Evolutionary conservation across 2,888 invertebrate genomes (phyloP), one percentile per base, ranked within the genome.

Genomic region (Psylliodes chrysocephalus): DNA sequence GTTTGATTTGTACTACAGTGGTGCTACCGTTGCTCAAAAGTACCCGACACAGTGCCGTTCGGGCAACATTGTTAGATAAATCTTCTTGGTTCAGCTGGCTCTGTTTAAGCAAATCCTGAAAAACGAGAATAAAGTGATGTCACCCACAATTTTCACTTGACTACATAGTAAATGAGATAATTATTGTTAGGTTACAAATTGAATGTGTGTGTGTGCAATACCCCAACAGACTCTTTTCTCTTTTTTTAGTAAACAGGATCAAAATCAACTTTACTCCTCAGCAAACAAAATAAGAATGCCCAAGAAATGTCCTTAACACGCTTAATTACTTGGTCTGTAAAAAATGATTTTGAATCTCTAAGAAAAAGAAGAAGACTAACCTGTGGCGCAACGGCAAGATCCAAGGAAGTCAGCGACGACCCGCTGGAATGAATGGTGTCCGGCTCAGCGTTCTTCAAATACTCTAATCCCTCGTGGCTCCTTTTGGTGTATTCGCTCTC

Each of bases 21-120:
- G 96, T 95, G 63, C 95, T 94, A 49, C 93, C 93, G 83, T 96
- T 96, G 1, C 94, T 93, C 65, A 98, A 84, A 77, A 93, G 89
- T 65, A 98, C 94, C 70, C 95, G 89, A 79, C 95, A 95, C 25
- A 94, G 82, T 2, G 86, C 84, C 10, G 82, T 80, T 71, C 80
- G 76, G 1, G 79, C 80, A 7, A 71, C 60, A 22, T 63, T 67
- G 8, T 67, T 63, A 22, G 57, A 47, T 44, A 67, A 68, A 47
- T 78, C 77, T 15, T 70, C 68, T 2, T 62, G 60, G 53, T 63
- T 62, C 14, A 33, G 47, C 19, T 56, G 51, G 74, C 72, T 49
- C 65, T 72, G 60, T 63, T 70, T 73, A 19, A 68, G 57, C 3
- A 71, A 66, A 59, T 76, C 77, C 77, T 78, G 66, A 28, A 70